These are phyloP conservation scores for Cephus cinctus DNA, from an alignment of 1,140 invertebrate species.

Conservation along the genomic window DNA sequence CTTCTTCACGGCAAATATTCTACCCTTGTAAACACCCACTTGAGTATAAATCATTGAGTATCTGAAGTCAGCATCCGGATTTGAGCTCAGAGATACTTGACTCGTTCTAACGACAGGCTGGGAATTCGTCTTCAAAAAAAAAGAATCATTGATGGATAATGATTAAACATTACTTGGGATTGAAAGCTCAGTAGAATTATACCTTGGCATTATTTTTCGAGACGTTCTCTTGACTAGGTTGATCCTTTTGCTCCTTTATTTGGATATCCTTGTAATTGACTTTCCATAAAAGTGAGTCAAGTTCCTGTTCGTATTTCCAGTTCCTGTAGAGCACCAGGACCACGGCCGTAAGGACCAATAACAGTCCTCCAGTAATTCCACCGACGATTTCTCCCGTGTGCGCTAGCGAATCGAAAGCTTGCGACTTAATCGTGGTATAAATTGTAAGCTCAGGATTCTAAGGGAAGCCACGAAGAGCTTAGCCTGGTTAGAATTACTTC, in stretches of 20 bases:
- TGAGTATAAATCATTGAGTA: conserved; percentile 86
- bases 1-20: conserved; percentile 83
- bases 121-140: conserved; percentile 2
- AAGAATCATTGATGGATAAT: conserved; percentile 4
- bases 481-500: too few relatives aligned
- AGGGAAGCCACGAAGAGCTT: too few relatives aligned
- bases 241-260: conserved; percentile 57
- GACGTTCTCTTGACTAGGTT: conserved; percentile 21
- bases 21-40: conserved; percentile 85
- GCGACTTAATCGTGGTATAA: too few relatives aligned
- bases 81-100: conserved; percentile 83
- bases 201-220: conserved; percentile 39
- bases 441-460: too few relatives aligned
- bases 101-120: conserved; percentile 73
- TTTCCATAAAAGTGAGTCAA: conserved; percentile 93
- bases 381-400: conserved; percentile 80
- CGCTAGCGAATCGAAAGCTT: too few relatives aligned
- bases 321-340: conserved; percentile 78
- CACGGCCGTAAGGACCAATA: conserved; percentile 69
- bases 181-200: conserved; percentile 7
- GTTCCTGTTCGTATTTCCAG: conserved; percentile 92
- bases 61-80: conserved; percentile 80
- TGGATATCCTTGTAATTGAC: conserved; percentile 90
- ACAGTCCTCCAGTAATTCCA: conserved; percentile 73
- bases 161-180: not conserved